Percentiles rank a stretch among this genome's conserved stretches.
Evolutionary conservation across 92 coral and sea anemone genomes (phyloP).

Genomic region (Meandrina meandrites): DNA sequence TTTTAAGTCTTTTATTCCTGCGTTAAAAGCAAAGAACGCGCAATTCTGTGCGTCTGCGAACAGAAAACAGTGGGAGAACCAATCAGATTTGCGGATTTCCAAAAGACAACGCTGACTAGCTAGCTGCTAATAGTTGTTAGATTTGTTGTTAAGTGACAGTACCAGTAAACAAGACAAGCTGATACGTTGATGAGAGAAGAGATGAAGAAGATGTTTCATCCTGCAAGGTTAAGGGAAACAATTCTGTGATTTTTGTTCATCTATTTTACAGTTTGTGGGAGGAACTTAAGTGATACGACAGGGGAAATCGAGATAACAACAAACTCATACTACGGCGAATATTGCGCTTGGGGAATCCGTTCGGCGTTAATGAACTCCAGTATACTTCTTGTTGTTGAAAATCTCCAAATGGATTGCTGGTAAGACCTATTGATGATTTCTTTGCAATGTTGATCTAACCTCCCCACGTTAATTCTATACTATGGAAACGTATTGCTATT

Average conservation of each 20-base stretch:
- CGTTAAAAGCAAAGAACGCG: no score
- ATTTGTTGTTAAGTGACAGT: no score
- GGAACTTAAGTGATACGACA: not conserved
- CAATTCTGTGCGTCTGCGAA: no score
- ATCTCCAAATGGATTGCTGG: not conserved
- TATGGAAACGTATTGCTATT: not conserved
- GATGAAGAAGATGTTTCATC: no score
- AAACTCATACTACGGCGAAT: not conserved
- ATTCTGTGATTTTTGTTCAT: not conserved
- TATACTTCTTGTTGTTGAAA: not conserved
- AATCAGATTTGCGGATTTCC: no score
- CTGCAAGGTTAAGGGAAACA: not conserved
- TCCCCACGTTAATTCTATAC: not conserved
- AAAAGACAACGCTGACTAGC: no score
- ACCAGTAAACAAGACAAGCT: no score
- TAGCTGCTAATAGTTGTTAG: no score
- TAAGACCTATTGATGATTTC: not conserved
- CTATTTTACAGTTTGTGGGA: not conserved
- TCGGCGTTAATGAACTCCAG: not conserved
- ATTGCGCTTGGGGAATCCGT: not conserved
- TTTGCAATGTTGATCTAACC: not conserved
- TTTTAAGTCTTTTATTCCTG: no score
- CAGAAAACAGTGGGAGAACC: no score
- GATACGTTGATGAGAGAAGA: no score
- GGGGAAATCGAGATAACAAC: not conserved